These are phyloP conservation scores for Cladopsammia gracilis DNA, from an alignment of 64 coral and sea anemone species.

Conservation along the genomic window DNA sequence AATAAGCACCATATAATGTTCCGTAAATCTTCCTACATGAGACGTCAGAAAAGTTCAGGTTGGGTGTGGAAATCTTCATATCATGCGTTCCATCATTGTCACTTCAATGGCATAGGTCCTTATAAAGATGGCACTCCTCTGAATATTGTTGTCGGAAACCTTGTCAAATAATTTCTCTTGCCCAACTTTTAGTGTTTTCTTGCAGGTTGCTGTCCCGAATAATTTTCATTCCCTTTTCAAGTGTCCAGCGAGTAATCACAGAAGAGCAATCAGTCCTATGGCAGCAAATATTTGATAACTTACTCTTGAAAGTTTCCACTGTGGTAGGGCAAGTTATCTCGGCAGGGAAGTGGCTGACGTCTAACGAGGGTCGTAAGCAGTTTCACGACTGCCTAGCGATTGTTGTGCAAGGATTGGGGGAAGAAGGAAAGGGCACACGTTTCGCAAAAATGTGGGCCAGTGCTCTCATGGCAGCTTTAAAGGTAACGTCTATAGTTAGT, in stretches of 20 bases:
- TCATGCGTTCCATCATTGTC: too few relatives aligned
- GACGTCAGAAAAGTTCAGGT: too few relatives aligned
- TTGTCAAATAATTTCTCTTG: slow-evolving; percentile 2
- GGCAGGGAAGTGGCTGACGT: neutral
- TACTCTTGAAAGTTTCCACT: slow-evolving; percentile 8
- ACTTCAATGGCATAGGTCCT: too few relatives aligned
- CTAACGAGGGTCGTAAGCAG: slow-evolving; percentile 3
- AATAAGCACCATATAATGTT: too few relatives aligned
- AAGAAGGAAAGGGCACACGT: slow-evolving; percentile 4
- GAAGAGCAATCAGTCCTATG: slow-evolving; percentile 35
- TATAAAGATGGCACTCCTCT: slow-evolving; percentile 2
- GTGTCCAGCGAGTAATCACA: neutral
- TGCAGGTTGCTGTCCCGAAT: slow-evolving; percentile 20
- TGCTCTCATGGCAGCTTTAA: slow-evolving; percentile 4
- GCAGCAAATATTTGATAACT: slow-evolving; percentile 17
- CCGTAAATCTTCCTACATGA: too few relatives aligned
- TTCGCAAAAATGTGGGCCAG: neutral
- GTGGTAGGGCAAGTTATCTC: neutral
- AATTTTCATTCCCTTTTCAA: slow-evolving; percentile 46
- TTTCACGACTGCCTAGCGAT: neutral
- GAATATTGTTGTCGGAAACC: neutral
- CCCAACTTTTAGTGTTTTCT: neutral
- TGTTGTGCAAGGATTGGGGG: slow-evolving; percentile 7
- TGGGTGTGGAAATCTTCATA: too few relatives aligned
- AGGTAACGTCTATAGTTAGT: slow-evolving; percentile 4